Evolutionary conservation across 2,113 vertebrate species (phyloP), one percentile per base, ranked within the genome.

Genomic region (Equus quagga): DNA sequence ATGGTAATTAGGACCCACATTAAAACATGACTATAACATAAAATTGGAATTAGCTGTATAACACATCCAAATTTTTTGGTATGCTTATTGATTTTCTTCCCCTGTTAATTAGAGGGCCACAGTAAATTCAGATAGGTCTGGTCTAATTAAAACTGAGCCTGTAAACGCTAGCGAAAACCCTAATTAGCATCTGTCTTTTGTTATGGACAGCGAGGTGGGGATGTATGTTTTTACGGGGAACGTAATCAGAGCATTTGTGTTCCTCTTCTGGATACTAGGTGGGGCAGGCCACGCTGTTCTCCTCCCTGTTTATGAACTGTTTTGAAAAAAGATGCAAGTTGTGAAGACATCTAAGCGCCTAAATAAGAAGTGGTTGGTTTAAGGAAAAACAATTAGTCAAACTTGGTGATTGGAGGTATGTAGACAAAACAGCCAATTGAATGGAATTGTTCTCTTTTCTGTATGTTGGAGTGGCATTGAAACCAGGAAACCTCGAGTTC

Each of bases 21-120:
- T 98, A 98, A 98, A 98, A 98, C 98, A 93, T 98, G 98, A 98
- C 98, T 98, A 98, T 98, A 98, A 99, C 92, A 98, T 98, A 98
- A 98, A 99, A 98, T 98, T 97, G 97, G 98, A 99, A 99, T 98
- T 98, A 98, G 94, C 98, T 33, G 28, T 92, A 97, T 96, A 98
- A 98, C 96, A 97, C 98, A 98, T 98, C 98, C 98, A 98, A 98
- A 98, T 98, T 98, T 98, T 98, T 95, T 0, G 78, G 97, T 97
- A 92, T 73, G 97, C 97, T 95, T 97, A 98, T 98, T 98, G 98
- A 99, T 99, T 99, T 97, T 78, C 92, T 64, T 98, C 95, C 98
- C 79, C 97, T 87, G 92, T 98, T 98, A 98, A 98, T 98, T 98
- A 97, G 98, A 98, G 98, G 98, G 98, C 98, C 90, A 97, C 96